Percentiles rank a stretch among this genome's conserved stretches.
These are phyloP conservation scores for Embiotoca jacksoni DNA, from an alignment of 2,113 vertebrate species.

Conservation along the genomic window DNA sequence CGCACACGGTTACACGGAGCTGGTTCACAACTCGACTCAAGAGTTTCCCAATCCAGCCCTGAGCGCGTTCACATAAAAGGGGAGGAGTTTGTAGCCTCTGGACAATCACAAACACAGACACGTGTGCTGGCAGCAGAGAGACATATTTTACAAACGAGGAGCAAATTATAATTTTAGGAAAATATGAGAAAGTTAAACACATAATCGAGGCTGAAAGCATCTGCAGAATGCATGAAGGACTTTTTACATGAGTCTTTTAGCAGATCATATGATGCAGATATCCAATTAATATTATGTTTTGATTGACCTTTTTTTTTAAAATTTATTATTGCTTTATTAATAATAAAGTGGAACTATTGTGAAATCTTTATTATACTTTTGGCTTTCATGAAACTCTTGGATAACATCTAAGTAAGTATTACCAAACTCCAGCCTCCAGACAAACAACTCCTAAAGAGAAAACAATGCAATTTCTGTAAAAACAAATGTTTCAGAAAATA, in stretches of 20 bases:
- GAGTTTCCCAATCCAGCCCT: too few relatives aligned
- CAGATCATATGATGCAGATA: not conserved
- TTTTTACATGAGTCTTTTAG: not conserved
- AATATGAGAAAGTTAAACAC: too few relatives aligned
- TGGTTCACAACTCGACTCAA: too few relatives aligned
- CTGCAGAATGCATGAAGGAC: too few relatives aligned
- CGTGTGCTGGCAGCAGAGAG: too few relatives aligned
- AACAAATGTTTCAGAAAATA: not conserved
- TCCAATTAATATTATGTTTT: not conserved
- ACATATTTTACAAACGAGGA: too few relatives aligned
- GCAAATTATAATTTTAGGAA: too few relatives aligned
- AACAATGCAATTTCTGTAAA: not conserved
- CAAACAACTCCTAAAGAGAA: not conserved
- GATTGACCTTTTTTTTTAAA: not conserved
- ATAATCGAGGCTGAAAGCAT: too few relatives aligned
- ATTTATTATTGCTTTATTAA: not conserved
- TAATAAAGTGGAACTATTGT: not conserved
- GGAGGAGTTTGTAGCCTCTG: too few relatives aligned
- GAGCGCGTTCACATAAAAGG: too few relatives aligned
- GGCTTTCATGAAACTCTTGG: not conserved
- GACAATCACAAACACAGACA: too few relatives aligned
- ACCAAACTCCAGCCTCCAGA: not conserved
- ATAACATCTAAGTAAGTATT: constrained; percentile 4
- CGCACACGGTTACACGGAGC: too few relatives aligned
- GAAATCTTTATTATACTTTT: not conserved